Conservation (phyloP, 2,888 invertebrate species). For the Trypoxylon attenuatum region DNA sequence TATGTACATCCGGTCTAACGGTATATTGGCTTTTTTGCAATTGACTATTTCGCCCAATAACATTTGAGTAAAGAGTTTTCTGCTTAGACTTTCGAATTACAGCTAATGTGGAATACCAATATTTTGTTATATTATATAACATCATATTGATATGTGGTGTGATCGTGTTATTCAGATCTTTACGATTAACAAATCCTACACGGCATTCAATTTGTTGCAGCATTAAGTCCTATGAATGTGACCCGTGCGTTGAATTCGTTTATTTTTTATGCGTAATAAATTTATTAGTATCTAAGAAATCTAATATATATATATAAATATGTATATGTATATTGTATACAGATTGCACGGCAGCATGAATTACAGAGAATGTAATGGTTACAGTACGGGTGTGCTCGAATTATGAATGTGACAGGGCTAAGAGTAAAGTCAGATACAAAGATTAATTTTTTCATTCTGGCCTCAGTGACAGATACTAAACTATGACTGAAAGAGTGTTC, state of each 20-base stretch:
- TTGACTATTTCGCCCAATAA: too few relatives aligned
- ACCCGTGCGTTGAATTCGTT: slow-evolving; percentile 46
- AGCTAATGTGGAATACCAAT: too few relatives aligned
- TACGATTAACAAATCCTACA: slow-evolving; percentile 27
- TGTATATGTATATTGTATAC: slow-evolving; percentile 54
- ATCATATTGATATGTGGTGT: slow-evolving; percentile 28
- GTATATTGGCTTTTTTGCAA: too few relatives aligned
- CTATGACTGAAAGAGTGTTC: slow-evolving; percentile 24
- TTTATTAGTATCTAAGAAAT: slow-evolving; percentile 65
- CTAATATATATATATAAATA: slow-evolving; percentile 63
- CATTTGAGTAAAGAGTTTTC: too few relatives aligned
- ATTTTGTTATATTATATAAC: slow-evolving; percentile 15
- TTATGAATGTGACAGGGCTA: slow-evolving; percentile 28
- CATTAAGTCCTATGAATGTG: slow-evolving; percentile 34
- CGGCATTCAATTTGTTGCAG: slow-evolving; percentile 27
- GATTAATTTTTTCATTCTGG: slow-evolving; percentile 36
- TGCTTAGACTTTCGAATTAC: too few relatives aligned
- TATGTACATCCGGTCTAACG: too few relatives aligned
- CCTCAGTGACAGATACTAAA: slow-evolving; percentile 27
- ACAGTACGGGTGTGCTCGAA: slow-evolving; percentile 51
- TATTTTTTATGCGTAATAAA: slow-evolving; percentile 58
- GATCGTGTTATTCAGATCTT: slow-evolving; percentile 31
- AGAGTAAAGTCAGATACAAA: slow-evolving; percentile 19
- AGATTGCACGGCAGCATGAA: slow-evolving; percentile 37
- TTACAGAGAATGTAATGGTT: slow-evolving; percentile 24